Percentiles rank a stretch among this genome's conserved stretches.
Evolutionary conservation across 2,888 invertebrate species (phyloP).

Genomic region (Herminia tarsipennalis): DNA sequence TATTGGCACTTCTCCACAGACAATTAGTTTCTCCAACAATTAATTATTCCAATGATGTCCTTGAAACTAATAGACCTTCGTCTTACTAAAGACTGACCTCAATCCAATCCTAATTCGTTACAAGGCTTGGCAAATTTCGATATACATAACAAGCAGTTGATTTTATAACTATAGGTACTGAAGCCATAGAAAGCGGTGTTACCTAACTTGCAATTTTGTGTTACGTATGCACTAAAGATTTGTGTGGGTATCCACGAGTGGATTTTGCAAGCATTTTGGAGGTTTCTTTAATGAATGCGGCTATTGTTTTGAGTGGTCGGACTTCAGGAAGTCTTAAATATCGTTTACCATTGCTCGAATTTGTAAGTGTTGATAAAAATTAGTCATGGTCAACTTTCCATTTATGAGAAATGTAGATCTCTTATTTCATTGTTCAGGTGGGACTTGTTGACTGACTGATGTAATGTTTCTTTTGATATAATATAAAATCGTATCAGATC

Average conservation of each 20-base stretch:
- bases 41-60: constrained; percentile 2
- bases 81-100: constrained; percentile 12
- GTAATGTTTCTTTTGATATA: no score
- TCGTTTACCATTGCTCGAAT: not conserved
- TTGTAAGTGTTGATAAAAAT: not conserved
- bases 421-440: no score
- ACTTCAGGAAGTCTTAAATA: not conserved
- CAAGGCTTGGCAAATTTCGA: constrained; percentile 44
- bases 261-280: constrained; percentile 14
- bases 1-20: constrained; percentile 2
- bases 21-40: not conserved
- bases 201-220: constrained; percentile 41
- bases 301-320: not conserved
- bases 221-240: constrained; percentile 32
- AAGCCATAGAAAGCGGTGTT: constrained; percentile 44
- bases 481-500: no score
- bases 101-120: constrained; percentile 34
- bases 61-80: constrained; percentile 7
- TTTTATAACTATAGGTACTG: constrained; percentile 16
- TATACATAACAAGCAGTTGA: constrained; percentile 23
- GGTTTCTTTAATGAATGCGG: constrained; percentile 1
- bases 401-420: no score
- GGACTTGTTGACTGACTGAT: no score
- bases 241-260: constrained; percentile 7
- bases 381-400: no score